A percentile compares a stretch with the other conserved stretches of the same genome.
Conservation (phyloP, 1,140 invertebrate species). For the Ceratina australensis region DNA sequence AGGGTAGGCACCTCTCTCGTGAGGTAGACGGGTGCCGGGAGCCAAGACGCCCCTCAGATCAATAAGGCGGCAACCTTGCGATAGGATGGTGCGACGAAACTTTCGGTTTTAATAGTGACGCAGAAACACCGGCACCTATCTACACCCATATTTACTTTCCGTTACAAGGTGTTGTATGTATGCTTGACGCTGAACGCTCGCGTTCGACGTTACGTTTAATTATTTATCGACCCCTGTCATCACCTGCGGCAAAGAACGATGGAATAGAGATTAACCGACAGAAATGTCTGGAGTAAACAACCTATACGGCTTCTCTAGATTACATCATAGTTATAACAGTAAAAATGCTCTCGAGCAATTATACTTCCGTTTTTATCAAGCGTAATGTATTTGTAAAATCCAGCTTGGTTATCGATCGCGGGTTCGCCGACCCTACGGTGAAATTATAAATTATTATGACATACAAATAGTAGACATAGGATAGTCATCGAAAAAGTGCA, state of each 20-base stretch:
- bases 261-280: neutral
- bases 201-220: neutral
- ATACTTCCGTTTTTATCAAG: neutral
- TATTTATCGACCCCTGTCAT: neutral
- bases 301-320: too few relatives aligned
- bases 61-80: slow-evolving; percentile 58
- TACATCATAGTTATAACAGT: neutral
- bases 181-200: neutral
- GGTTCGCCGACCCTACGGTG: slow-evolving; percentile 22
- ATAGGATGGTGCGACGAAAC: slow-evolving; percentile 41
- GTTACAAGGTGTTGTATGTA: neutral
- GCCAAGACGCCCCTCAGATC: slow-evolving; percentile 49
- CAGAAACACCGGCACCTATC: neutral
- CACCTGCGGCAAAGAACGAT: neutral
- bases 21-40: slow-evolving; percentile 30
- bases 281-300: neutral
- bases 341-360: neutral
- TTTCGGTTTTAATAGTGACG: slow-evolving; percentile 41
- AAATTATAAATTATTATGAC: neutral
- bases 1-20: slow-evolving; percentile 21
- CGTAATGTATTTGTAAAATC: neutral
- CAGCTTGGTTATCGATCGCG: slow-evolving; percentile 21
- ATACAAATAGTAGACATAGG: neutral
- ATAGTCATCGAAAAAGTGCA: too few relatives aligned
- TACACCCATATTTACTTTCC: neutral